Evolutionary conservation across 2,888 invertebrate species (phyloP), one percentile per base, ranked within the genome.

Genomic region (Drosophila kanekoi): DNA sequence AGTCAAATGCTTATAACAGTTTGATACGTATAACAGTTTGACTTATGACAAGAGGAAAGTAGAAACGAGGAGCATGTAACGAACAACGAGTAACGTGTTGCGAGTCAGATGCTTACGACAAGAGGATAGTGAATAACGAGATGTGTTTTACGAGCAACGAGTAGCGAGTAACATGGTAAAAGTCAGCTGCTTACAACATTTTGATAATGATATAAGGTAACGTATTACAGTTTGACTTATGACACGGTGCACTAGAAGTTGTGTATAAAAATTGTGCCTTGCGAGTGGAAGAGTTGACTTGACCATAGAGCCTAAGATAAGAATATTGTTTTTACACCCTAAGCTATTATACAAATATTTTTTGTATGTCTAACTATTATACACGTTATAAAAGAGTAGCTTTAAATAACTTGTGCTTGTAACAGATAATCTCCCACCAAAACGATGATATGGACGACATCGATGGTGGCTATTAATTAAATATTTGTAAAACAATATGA

Each of bases 261-360:
- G 37, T 40, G 58, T 41, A 48, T 56, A 59, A 66, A 59, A 59
- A 59, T 57, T 67, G 73, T 75, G 74, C 74, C 74, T 75, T 75
- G 52, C 11, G 51, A 44, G 14, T 14, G 40, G 14, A 28, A 41
- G 54, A 54, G 51, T 37, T 20, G 37, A 60, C 20, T 59, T 63
- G 58, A 48, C 57, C 33, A 53, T 53, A 51, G 16, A 49, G 52
- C 48, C 35, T 41, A 40, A 53, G 53, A 10, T n/a, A 23, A n/a
- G 10, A 32, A 6, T 14, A 43, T 45, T 44, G 10, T 16, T 44
- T 11, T 18, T 43, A 38, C 41, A 33, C 16, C 38, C 33, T 67
- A 43, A 57, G 67, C 23, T 35, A 43, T 23, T 53, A 56, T 57
- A 53, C n/a, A 48, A 44, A 32, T 6, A n/a, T 18, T 48, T 11